Conservation (phyloP, 2,797 vertebrate genomes). For the Petrocephalus schoutedeni region DNA sequence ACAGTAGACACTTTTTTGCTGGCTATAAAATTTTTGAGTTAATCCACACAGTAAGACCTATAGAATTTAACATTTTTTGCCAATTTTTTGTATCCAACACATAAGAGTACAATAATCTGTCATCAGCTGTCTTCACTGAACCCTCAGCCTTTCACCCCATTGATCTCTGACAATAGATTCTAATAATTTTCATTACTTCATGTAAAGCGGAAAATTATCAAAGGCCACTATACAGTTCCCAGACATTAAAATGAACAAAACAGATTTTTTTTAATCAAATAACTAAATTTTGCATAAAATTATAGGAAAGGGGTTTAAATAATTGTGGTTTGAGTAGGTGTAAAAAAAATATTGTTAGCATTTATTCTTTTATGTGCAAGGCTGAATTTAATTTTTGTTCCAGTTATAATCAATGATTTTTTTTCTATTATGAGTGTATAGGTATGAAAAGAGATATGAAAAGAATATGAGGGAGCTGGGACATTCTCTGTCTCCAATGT, state of each 20-base stretch:
- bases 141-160: neutral
- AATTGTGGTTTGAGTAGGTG: neutral
- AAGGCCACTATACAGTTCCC: neutral
- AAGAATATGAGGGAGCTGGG: neutral
- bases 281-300: neutral
- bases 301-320: neutral
- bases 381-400: neutral
- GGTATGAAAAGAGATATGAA: neutral
- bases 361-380: neutral
- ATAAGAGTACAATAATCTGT: neutral
- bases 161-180: constrained; percentile 1
- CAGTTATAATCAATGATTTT: neutral
- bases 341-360: neutral
- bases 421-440: neutral
- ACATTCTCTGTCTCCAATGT: neutral
- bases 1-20: neutral
- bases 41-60: neutral
- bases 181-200: neutral
- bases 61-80: neutral
- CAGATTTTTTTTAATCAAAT: neutral
- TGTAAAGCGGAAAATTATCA: neutral
- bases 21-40: neutral
- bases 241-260: constrained; percentile 6
- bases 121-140: neutral
- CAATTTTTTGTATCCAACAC: neutral